Percentiles rank a stretch among this genome's conserved stretches.
Conservation (phyloP, 2,113 vertebrate species). For the Balaeniceps rex region DNA sequence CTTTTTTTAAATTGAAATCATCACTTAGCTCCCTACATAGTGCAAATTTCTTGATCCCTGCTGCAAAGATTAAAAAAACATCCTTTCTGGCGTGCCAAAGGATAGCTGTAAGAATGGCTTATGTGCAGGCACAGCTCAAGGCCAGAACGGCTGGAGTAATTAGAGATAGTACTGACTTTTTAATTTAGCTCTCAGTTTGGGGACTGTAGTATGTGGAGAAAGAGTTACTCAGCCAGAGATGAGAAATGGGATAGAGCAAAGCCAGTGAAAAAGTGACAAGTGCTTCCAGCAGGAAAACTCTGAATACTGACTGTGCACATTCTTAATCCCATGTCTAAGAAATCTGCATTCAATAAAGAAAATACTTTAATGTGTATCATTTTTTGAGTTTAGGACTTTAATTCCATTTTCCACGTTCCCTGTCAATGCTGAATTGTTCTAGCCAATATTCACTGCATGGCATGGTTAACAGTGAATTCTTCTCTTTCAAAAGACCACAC, state of each 20-base stretch:
- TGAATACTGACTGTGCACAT: not conserved
- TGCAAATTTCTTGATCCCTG: not conserved
- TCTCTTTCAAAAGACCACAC: constrained; percentile 8
- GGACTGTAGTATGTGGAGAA: not conserved
- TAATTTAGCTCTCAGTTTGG: not conserved
- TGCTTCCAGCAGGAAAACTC: not conserved
- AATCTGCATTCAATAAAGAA: not conserved
- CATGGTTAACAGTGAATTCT: not conserved
- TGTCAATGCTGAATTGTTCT: not conserved
- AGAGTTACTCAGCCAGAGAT: not conserved
- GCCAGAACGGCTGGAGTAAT: not conserved
- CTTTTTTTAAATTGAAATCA: not conserved
- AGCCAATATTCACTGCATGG: not conserved
- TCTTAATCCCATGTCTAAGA: not conserved
- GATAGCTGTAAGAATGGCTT: not conserved
- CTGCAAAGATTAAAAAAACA: not conserved
- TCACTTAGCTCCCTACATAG: not conserved
- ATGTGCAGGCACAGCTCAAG: not conserved
- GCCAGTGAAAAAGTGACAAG: not conserved
- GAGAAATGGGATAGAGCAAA: not conserved
- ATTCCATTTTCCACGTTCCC: not conserved
- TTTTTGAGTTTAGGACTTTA: not conserved
- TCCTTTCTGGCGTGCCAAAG: not conserved
- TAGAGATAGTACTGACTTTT: not conserved
- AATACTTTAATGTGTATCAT: not conserved